A percentile compares a stretch with the other conserved stretches of the same genome.
phyloP scores from a whole-genome alignment of 2,113 vertebrate species.

The Gobius niger region DNA sequence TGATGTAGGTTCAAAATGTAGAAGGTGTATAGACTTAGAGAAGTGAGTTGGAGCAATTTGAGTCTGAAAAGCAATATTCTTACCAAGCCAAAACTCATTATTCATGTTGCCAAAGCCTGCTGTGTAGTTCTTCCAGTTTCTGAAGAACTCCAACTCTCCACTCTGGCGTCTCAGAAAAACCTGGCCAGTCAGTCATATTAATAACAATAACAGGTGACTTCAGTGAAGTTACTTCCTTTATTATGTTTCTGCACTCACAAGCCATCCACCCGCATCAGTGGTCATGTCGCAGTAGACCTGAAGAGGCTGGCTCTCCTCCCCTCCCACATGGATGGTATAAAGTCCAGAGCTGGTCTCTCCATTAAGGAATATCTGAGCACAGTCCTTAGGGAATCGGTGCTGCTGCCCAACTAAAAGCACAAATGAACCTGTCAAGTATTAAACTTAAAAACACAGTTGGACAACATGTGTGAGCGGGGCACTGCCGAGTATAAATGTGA shows the following conservation, averaged over 20 bases:
- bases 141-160: conserved; percentile 88
- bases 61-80: conserved; percentile 13
- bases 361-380: conserved; percentile 87
- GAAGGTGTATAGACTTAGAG: not conserved
- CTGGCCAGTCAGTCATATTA: conserved; percentile 60
- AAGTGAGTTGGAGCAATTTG: not conserved
- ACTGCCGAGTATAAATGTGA: not conserved
- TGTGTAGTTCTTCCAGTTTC: conserved; percentile 90
- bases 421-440: conserved; percentile 15
- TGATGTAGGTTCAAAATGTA: conserved; percentile 45
- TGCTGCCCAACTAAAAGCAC: conserved; percentile 72
- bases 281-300: conserved; percentile 94
- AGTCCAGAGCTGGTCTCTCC: conserved; percentile 86
- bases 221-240: not conserved
- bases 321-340: conserved; percentile 85
- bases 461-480: not conserved
- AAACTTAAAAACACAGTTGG: too few relatives aligned
- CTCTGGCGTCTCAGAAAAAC: conserved; percentile 90
- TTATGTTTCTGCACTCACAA: conserved; percentile 75
- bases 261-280: conserved; percentile 92
- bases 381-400: conserved; percentile 85
- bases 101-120: conserved; percentile 87
- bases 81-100: conserved; percentile 96
- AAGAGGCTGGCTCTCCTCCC: conserved; percentile 81
- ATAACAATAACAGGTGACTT: conserved; percentile 8